phyloP scores from a whole-genome alignment of 2,888 invertebrate genomes.

The Pandemis corylana region DNA sequence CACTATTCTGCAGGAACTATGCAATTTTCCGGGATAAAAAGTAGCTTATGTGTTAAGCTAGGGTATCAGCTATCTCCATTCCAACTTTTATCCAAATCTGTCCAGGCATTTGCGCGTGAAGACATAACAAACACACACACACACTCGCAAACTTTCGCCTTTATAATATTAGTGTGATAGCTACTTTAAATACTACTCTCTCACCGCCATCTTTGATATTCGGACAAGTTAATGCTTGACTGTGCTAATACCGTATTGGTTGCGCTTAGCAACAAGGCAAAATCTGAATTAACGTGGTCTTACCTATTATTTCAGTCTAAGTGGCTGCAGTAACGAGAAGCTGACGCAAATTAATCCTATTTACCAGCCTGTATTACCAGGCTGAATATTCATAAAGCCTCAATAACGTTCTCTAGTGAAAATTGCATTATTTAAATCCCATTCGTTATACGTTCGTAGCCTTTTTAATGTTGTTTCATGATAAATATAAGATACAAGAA shows the following conservation, averaged over 20 bases:
- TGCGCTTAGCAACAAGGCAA: constrained; percentile 25
- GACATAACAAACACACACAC: too few relatives aligned
- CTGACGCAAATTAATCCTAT: constrained; percentile 57
- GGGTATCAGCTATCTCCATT: too few relatives aligned
- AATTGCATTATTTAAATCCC: constrained; percentile 39
- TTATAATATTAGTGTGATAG: too few relatives aligned
- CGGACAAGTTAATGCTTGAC: not conserved
- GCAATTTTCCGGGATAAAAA: too few relatives aligned
- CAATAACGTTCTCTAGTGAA: constrained; percentile 53
- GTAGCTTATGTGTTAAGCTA: too few relatives aligned
- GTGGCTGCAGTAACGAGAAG: constrained; percentile 43
- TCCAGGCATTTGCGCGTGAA: too few relatives aligned
- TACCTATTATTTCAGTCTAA: constrained; percentile 40
- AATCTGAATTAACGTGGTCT: constrained; percentile 38
- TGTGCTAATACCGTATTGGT: not conserved
- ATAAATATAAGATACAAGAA: not conserved
- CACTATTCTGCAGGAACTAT: too few relatives aligned
- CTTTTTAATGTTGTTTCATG: not conserved
- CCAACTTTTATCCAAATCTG: too few relatives aligned
- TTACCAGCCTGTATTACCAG: constrained; percentile 53
- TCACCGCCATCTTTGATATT: too few relatives aligned
- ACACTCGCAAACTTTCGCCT: too few relatives aligned
- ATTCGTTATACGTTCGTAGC: constrained; percentile 9
- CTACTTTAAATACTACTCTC: too few relatives aligned
- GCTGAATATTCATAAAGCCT: constrained; percentile 57